Base-by-base conservation (phyloP, 2,888 invertebrate genomes). In the Synanthedon andrenaeformis region DNA sequence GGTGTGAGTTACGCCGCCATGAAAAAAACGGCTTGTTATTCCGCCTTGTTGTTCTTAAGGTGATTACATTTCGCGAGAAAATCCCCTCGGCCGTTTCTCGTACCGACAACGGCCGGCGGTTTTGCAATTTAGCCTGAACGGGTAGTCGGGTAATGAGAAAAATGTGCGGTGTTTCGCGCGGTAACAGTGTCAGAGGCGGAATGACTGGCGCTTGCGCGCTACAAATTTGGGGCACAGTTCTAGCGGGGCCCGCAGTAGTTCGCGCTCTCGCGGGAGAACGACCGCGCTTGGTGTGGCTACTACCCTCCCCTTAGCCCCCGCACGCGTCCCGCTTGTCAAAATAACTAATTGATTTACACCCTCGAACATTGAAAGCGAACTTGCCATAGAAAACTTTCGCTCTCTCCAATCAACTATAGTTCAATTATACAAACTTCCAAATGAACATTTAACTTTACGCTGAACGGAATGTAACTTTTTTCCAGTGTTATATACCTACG, bases 61-160 rank as follows among this genome's bases (percentile, higher is more conserved):
- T 52, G 41, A 52, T 42, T 42, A 45, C 42, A 51, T 42, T 49
- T 51, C 45, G 50, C 52, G 68, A 64, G 71, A 67, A 71, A 73
- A 74, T 49, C 49, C 49, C 49, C 23, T 49, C 49, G 49, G 17
- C 12, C 49, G 49, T 49, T 49, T 19, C 23, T 49, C 49, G 49
- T 49, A 49, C 51, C 76, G 79, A 70, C 73, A 72, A 68, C 69
- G 70, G 66, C 68, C 69, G 70, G 80, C 66, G 85, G 82, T 79
- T 85, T 81, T 64, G 81, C 80, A 84, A 85, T 85, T 86, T 82
- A 76, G 72, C 77, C 67, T 68, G 70, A 72, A 73, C 73, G 72
- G 72, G 69, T 71, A 70, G 75, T 76, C 73, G 72, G 72, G 69
- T 71, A 70, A 76, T 76, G 76, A 80, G 82, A 82, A 85, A 83